Percentiles rank a stretch among this genome's conserved stretches.
phyloP scores from a whole-genome alignment of 2,113 vertebrate species.

The Cyprinus carpio region DNA sequence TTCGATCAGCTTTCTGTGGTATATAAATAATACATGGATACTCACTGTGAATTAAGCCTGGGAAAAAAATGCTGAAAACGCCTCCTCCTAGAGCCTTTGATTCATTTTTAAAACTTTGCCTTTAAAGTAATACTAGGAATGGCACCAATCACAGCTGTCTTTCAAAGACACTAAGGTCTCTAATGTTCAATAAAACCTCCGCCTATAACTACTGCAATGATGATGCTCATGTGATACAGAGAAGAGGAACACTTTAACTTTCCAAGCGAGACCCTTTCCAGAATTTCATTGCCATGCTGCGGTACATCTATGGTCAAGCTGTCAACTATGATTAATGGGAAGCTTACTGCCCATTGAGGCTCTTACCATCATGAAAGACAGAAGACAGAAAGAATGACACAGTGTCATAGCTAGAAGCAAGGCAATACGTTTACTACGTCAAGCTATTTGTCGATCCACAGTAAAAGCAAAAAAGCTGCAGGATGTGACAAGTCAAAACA shows the following conservation, averaged over 20 bases:
- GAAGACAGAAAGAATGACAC: background rate
- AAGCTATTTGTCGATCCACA: background rate
- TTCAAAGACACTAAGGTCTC: slow-evolving; percentile 23
- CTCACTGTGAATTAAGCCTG: background rate
- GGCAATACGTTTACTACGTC: background rate
- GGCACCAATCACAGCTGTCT: slow-evolving; percentile 47
- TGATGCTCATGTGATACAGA: background rate
- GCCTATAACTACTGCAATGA: slow-evolving; percentile 24
- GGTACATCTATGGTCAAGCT: slow-evolving; percentile 14
- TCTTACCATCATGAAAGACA: slow-evolving; percentile 9
- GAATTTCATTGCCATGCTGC: slow-evolving; percentile 31
- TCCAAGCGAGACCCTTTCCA: slow-evolving; percentile 9
- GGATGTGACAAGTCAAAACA: background rate
- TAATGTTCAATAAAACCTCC: slow-evolving; percentile 19
- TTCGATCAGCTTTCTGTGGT: slow-evolving; percentile 5
- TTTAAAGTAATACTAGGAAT: slow-evolving; percentile 20
- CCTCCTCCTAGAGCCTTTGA: slow-evolving; percentile 31
- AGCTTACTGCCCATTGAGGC: slow-evolving; percentile 25
- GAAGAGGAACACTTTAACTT: slow-evolving; percentile 28
- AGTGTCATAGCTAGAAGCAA: background rate
- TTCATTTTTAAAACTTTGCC: slow-evolving; percentile 49
- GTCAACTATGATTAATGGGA: slow-evolving; percentile 40
- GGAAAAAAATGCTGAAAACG: slow-evolving; percentile 15
- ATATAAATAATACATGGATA: background rate
- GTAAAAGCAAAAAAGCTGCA: slow-evolving; percentile 3